phyloP scores from a whole-genome alignment of 2,888 invertebrate species.

The Epinotia brunnichana region DNA sequence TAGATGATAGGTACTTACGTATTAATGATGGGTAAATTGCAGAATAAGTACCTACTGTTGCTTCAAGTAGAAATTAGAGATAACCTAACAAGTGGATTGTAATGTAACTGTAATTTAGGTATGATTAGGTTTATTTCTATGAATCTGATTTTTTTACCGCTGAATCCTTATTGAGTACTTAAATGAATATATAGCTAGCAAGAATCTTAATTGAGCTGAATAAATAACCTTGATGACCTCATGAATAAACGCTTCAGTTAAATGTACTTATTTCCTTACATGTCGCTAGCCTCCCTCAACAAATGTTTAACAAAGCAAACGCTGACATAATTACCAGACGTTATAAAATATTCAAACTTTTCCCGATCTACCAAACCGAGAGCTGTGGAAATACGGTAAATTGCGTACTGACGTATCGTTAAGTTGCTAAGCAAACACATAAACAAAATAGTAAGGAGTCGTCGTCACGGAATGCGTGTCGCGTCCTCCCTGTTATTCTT shows the following conservation, averaged over 20 bases:
- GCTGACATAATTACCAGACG: constrained; percentile 10
- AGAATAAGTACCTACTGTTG: too few relatives aligned
- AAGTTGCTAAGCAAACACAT: constrained; percentile 30
- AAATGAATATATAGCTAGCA: too few relatives aligned
- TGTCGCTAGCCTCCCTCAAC: neutral
- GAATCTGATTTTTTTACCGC: too few relatives aligned
- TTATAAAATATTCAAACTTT: constrained; percentile 15
- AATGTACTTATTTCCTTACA: neutral
- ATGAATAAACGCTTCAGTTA: neutral
- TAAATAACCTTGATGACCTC: neutral
- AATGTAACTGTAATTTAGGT: too few relatives aligned
- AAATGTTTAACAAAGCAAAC: constrained; percentile 6
- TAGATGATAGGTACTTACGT: too few relatives aligned
- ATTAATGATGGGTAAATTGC: too few relatives aligned
- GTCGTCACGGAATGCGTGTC: constrained; percentile 62
- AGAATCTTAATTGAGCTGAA: too few relatives aligned
- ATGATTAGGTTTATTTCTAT: too few relatives aligned
- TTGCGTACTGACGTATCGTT: constrained; percentile 23
- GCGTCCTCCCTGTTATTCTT: constrained; percentile 52
- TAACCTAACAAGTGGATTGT: too few relatives aligned
- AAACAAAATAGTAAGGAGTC: constrained; percentile 30
- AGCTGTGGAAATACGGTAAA: constrained; percentile 19
- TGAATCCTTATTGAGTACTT: too few relatives aligned
- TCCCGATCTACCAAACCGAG: constrained; percentile 2
- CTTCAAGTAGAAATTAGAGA: too few relatives aligned